Evolutionary conservation across 2,797 vertebrate genomes (phyloP).

Genomic region (Amphiprion clarkii): DNA sequence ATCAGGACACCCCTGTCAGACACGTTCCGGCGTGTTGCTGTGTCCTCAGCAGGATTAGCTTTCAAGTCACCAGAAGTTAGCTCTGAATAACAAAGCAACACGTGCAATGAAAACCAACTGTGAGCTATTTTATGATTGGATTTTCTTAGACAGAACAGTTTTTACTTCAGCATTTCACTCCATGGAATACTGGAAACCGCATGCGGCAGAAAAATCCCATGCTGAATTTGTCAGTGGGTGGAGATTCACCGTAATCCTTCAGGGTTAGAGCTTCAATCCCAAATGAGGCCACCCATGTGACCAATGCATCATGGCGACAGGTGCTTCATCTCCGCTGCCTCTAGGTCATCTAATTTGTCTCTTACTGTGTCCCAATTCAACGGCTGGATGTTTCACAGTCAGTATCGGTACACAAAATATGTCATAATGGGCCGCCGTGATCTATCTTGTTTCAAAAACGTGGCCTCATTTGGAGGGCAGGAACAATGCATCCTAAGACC

Average conservation of each 20-base stretch:
- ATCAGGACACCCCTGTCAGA: not conserved
- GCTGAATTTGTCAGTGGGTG: not conserved
- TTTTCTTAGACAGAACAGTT: not conserved
- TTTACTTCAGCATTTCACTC: not conserved
- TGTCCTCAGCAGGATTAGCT: constrained; percentile 10
- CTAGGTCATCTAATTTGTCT: constrained; percentile 57
- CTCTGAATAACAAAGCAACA: constrained; percentile 3
- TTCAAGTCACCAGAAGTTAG: constrained; percentile 15
- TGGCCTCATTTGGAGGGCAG: not conserved
- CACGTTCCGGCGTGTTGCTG: not conserved
- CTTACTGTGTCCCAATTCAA: constrained; percentile 26
- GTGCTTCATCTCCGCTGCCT: constrained; percentile 49
- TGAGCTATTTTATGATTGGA: constrained; percentile 4
- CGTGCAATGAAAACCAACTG: no score
- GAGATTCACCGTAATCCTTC: constrained; percentile 16
- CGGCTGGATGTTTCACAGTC: constrained; percentile 17
- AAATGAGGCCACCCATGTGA: constrained; percentile 22
- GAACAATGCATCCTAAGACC: not conserved
- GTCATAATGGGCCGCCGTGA: constrained; percentile 12
- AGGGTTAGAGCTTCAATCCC: constrained; percentile 20
- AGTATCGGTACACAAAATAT: constrained; percentile 16
- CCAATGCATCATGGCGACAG: constrained; percentile 51
- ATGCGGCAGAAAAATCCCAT: not conserved
- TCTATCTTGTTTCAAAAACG: constrained; percentile 7
- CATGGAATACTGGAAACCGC: not conserved